Evolutionary conservation across 2,888 invertebrate species (phyloP).

Genomic region (Homarus gammarus): DNA sequence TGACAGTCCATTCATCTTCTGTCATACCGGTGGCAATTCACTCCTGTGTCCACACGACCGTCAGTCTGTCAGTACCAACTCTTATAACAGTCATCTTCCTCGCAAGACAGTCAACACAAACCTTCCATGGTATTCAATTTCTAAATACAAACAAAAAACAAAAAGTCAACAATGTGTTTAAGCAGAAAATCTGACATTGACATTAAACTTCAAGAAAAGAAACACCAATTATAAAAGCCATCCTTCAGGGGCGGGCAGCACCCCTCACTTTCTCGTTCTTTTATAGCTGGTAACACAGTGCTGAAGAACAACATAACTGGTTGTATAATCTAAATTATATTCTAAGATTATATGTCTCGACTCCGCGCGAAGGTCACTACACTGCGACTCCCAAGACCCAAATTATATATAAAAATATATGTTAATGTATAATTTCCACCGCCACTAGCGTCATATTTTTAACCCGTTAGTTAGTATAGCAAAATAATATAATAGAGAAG

Average conservation of each 20-base stretch:
- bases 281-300: constrained; percentile 6
- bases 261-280: not conserved
- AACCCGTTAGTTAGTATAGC: not conserved
- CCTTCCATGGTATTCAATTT: not conserved
- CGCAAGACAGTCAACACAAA: not conserved
- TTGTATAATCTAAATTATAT: constrained; percentile 54
- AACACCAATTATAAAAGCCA: not conserved
- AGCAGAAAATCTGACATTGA: constrained; percentile 15
- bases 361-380: not conserved
- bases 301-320: constrained; percentile 20
- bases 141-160: not conserved
- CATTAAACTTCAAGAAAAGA: constrained; percentile 2
- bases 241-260: not conserved
- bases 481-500: not conserved
- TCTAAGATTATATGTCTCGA: constrained; percentile 26
- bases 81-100: not conserved
- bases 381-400: not conserved
- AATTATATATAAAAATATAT: constrained; percentile 20
- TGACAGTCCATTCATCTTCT: too few relatives aligned
- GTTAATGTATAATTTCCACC: constrained; percentile 8
- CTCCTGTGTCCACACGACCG: too few relatives aligned
- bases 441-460: not conserved
- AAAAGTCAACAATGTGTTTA: not conserved
- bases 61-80: too few relatives aligned
- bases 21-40: too few relatives aligned